phyloP scores from a whole-genome alignment of 2,888 invertebrate species.

The Hololepta plana region DNA sequence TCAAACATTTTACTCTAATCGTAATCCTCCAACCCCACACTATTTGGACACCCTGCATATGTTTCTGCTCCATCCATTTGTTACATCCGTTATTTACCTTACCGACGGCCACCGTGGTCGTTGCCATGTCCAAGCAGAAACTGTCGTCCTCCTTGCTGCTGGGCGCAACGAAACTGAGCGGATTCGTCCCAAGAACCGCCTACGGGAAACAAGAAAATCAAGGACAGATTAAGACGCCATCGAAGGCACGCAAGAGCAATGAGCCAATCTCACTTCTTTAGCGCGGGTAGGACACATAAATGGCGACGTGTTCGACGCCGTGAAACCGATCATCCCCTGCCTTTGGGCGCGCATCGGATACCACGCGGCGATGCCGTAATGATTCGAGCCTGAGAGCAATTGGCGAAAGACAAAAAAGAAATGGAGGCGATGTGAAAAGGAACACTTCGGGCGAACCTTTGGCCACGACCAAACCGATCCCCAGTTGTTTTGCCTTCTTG shows the following conservation, averaged over 20 bases:
- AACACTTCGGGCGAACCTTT: slow-evolving; percentile 25
- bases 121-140: slow-evolving; percentile 90
- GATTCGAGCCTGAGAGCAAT: slow-evolving; percentile 63
- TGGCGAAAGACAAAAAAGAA: no score
- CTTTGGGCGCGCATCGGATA: slow-evolving; percentile 63
- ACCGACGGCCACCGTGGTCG: slow-evolving; percentile 82
- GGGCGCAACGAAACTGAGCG: slow-evolving; percentile 64
- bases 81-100: no score
- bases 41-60: no score
- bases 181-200: slow-evolving; percentile 78
- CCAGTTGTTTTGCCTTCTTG: slow-evolving; percentile 44
- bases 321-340: slow-evolving; percentile 61
- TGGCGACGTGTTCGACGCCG: slow-evolving; percentile 85
- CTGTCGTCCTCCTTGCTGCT: slow-evolving; percentile 55
- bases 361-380: slow-evolving; percentile 78
- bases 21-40: no score
- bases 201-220: no score
- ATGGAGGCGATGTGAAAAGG: no score
- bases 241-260: no score
- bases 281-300: slow-evolving; percentile 73
- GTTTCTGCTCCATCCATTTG: no score
- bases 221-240: no score
- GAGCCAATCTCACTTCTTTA: slow-evolving; percentile 39
- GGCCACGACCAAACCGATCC: slow-evolving; percentile 48
- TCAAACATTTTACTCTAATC: no score